phyloP scores from a whole-genome alignment of 2,888 invertebrate species.

The Athalia cordata region DNA sequence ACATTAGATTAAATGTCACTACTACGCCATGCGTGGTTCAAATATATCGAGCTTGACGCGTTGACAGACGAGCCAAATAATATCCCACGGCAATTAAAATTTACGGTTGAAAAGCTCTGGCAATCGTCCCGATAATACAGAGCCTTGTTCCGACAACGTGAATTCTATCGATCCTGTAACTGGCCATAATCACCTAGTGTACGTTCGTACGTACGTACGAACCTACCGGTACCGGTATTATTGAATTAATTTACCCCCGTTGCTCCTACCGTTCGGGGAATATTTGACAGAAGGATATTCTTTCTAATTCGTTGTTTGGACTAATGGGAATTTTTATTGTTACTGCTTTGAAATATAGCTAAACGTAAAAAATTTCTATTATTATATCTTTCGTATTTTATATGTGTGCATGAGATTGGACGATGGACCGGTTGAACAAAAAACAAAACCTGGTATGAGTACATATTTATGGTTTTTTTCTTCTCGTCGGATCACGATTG shows the following conservation, averaged over 20 bases:
- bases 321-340: background rate
- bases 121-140: slow-evolving; percentile 30
- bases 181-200: background rate
- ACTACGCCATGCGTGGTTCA: background rate
- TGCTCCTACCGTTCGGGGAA: background rate
- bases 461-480: no score
- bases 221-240: background rate
- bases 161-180: slow-evolving; percentile 26
- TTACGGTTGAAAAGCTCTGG: slow-evolving; percentile 32
- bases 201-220: background rate
- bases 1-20: slow-evolving; percentile 9
- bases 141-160: slow-evolving; percentile 15
- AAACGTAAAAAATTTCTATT: no score
- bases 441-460: no score
- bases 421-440: no score
- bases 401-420: no score
- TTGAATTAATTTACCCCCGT: background rate
- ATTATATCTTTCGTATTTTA: no score
- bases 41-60: slow-evolving; percentile 24
- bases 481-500: no score
- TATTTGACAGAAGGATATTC: slow-evolving; percentile 12
- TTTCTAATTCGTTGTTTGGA: background rate
- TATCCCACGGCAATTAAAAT: slow-evolving; percentile 37
- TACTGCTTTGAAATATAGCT: slow-evolving; percentile 3
- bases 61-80: slow-evolving; percentile 33